Base-by-base conservation (phyloP, 1,140 invertebrate species). In the Goniozus legneri region DNA sequence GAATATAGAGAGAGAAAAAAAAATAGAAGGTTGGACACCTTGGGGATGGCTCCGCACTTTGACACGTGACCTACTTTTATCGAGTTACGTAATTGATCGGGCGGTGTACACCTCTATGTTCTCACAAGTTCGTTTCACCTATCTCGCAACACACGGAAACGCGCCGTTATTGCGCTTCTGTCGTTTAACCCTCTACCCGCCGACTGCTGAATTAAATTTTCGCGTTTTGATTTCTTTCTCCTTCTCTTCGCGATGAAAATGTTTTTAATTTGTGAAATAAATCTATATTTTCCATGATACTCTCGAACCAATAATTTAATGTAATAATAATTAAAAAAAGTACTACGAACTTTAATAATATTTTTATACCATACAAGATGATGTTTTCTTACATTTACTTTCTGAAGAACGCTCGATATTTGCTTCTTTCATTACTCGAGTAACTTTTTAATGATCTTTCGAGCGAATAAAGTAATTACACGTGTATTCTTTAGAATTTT, bases 1-100 rank as follows among this genome's bases (percentile, higher is more conserved):
- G 52, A 65, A 70, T 65, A 50, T n/a, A n/a, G n/a, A n/a, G n/a
- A n/a, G n/a, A n/a, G 56, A 38, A 16, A 14, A 18, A 44, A 7
- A 30, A 21, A 21, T 41, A 45, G 46, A 41, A 53, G 43, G 61
- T 72, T 73, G 65, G 67, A 70, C 68, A 71, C 64, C 61, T 69
- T 62, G 58, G 63, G 62, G 62, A 67, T 66, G 60, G 63, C 59
- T 67, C 61, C 54, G 67, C 67, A 65, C 65, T 73, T 74, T 74
- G 69, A 74, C 69, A 70, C 63, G 59, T 60, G 69, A 73, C 70
- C 71, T 58, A 73, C 48, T 74, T 74, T 71, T 67, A 71, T 68
- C 62, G 52, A 60, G 60, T 71, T 69, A 67, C 61, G 62, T 68
- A 70, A 71, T 69, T 71, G 60, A 72, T 72, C 62, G 61, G 54